These are phyloP conservation scores for Parauchenoglanis ngamensis DNA, from an alignment of 2,797 vertebrate species.

Conservation along the genomic window DNA sequence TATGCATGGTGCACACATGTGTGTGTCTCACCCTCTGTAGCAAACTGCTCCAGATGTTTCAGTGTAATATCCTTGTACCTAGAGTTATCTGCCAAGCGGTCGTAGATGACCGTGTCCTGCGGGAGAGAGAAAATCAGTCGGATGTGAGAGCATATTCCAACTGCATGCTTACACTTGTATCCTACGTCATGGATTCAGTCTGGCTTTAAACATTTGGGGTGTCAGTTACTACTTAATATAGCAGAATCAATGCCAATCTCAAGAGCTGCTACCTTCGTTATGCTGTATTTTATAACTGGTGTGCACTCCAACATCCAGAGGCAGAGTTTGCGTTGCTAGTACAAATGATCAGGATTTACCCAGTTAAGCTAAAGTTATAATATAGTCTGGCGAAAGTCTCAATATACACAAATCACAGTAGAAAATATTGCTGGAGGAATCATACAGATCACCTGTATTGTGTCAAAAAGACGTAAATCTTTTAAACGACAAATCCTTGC, in stretches of 20 bases:
- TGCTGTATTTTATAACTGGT: background rate
- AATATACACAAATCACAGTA: too few species aligned
- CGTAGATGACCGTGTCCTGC: constrained; percentile 97
- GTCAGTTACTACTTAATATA: background rate
- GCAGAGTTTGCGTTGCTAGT: background rate
- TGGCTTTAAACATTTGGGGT: background rate
- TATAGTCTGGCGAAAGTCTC: background rate
- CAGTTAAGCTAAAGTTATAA: too few species aligned
- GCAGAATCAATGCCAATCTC: background rate
- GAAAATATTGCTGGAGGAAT: background rate
- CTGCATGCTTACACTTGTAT: background rate
- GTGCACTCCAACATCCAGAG: background rate
- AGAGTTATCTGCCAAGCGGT: constrained; percentile 93
- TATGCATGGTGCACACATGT: background rate
- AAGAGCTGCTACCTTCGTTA: too few species aligned
- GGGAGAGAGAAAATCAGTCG: constrained; percentile 38
- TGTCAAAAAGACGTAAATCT: background rate
- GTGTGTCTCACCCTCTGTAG: constrained; percentile 89
- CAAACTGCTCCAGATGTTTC: constrained; percentile 98
- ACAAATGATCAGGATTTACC: background rate
- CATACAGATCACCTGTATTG: background rate
- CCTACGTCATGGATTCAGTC: background rate
- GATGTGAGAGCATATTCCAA: background rate
- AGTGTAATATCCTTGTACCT: constrained; percentile 97
- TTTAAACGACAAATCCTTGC: background rate